These are phyloP conservation scores for Gadopsis bispinosus DNA, from an alignment of 2,797 vertebrate species.

Conservation along the genomic window DNA sequence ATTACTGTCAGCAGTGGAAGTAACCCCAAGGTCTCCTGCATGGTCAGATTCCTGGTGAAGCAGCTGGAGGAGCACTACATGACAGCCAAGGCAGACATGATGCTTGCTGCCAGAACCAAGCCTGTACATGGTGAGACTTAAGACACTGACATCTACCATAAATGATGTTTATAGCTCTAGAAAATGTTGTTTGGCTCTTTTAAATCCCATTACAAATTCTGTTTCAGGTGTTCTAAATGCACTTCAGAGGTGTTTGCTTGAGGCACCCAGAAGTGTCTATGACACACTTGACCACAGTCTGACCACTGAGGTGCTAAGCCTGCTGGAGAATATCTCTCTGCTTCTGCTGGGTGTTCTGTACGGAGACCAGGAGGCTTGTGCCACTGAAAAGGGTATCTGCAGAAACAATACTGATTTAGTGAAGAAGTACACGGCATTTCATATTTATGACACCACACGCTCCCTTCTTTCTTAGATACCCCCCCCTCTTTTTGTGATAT, in stretches of 20 bases:
- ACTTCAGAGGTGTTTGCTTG: conserved; percentile 88
- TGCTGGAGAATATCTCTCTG: conserved; percentile 85
- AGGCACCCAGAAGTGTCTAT: conserved; percentile 71
- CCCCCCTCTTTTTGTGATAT: conserved; percentile 93
- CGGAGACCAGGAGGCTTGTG: conserved; percentile 69
- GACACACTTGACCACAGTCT: conserved; percentile 66
- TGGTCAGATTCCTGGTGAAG: conserved; percentile 81
- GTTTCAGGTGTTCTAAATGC: conserved; percentile 86
- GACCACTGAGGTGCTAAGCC: conserved; percentile 73
- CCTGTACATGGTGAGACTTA: conserved; percentile 86
- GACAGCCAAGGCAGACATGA: conserved; percentile 84
- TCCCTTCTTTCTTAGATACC: conserved; percentile 73
- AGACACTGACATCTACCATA: not conserved
- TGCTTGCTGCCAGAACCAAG: conserved; percentile 85
- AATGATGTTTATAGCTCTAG: not conserved
- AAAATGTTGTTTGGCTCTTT: not conserved
- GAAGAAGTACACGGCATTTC: not conserved
- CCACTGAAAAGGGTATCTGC: conserved; percentile 73
- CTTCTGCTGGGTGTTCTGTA: conserved; percentile 88
- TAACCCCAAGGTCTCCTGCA: conserved; percentile 50
- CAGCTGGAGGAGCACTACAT: conserved; percentile 85
- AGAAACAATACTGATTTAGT: not conserved
- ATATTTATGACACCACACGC: not conserved
- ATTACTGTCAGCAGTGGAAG: conserved; percentile 4
- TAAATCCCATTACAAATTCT: conserved; percentile 4